These are phyloP conservation scores for Neodiprion lecontei DNA, from an alignment of 1,140 invertebrate genomes.

Conservation along the genomic window DNA sequence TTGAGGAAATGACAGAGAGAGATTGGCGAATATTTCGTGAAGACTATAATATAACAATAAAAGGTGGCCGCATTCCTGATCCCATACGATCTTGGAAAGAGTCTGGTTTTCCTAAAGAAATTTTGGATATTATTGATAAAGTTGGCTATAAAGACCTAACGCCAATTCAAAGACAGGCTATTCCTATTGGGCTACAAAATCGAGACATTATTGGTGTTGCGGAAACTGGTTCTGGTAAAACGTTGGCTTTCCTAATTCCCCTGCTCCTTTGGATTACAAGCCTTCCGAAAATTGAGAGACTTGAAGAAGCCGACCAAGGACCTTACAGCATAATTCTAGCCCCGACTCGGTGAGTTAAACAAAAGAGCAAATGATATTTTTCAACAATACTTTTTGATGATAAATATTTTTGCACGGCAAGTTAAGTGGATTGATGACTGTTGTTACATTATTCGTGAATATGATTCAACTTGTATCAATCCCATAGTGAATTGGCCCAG, in stretches of 20 bases:
- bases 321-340: slow-evolving; percentile 99
- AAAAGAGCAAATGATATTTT: not conserved
- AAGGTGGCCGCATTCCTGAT: slow-evolving; percentile 96
- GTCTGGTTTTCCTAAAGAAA: slow-evolving; percentile 88
- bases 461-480: not conserved
- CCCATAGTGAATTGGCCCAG: slow-evolving; percentile 87
- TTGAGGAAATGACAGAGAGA: slow-evolving; percentile 96
- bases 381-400: slow-evolving; percentile 9
- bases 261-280: slow-evolving; percentile 98
- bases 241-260: slow-evolving; percentile 97
- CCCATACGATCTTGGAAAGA: slow-evolving; percentile 96
- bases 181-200: slow-evolving; percentile 98
- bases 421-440: slow-evolving; percentile 16
- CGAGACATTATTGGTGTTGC: slow-evolving; percentile 99
- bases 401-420: not conserved
- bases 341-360: slow-evolving; percentile 77
- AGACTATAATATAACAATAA: slow-evolving; percentile 99
- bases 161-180: slow-evolving; percentile 98
- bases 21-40: slow-evolving; percentile 99
- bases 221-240: slow-evolving; percentile 98
- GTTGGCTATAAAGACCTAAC: slow-evolving; percentile 98
- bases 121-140: slow-evolving; percentile 94
- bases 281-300: slow-evolving; percentile 92
- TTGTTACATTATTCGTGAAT: not conserved
- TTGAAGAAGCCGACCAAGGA: slow-evolving; percentile 94